These are phyloP conservation scores for Dermolepida albohirtum DNA, from an alignment of 2,888 invertebrate species.

Conservation along the genomic window DNA sequence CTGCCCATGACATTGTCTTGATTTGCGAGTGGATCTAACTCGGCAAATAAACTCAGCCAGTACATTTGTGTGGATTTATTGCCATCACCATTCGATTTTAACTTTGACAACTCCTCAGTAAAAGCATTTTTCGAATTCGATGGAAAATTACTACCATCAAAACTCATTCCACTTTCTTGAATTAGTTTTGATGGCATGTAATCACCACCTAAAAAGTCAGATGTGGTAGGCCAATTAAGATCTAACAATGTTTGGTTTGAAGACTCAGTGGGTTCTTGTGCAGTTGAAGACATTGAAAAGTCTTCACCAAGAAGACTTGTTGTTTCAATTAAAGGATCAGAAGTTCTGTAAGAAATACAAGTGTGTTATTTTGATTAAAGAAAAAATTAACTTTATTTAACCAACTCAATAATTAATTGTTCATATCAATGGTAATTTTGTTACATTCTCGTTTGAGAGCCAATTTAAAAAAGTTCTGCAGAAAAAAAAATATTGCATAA, in stretches of 20 bases:
- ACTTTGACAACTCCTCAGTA: slow-evolving; percentile 50
- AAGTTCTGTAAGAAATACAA: slow-evolving; percentile 31
- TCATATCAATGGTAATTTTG: too few relatives aligned
- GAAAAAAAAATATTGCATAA: too few relatives aligned
- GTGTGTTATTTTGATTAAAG: slow-evolving; percentile 6
- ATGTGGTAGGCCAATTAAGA: slow-evolving; percentile 55
- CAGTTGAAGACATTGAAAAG: slow-evolving; percentile 52
- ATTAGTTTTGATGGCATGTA: slow-evolving; percentile 63
- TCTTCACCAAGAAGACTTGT: slow-evolving; percentile 61
- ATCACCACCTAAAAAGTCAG: slow-evolving; percentile 57
- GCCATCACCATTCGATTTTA: slow-evolving; percentile 51
- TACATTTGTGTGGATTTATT: slow-evolving; percentile 60
- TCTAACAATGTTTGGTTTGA: slow-evolving; percentile 58
- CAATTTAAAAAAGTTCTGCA: too few relatives aligned
- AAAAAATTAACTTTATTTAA: too few relatives aligned
- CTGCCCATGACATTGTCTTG: slow-evolving; percentile 71
- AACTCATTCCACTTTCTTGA: slow-evolving; percentile 59
- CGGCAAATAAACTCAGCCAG: slow-evolving; percentile 94
- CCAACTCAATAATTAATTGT: too few relatives aligned
- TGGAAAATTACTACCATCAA: slow-evolving; percentile 53
- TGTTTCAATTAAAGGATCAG: slow-evolving; percentile 45
- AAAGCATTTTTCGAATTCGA: slow-evolving; percentile 4
- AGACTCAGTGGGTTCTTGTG: slow-evolving; percentile 47
- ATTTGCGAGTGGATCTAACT: slow-evolving; percentile 91
- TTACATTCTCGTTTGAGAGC: too few relatives aligned